phyloP scores from a whole-genome alignment of 2,888 invertebrate species.

The Cerceris ruficornis region DNA sequence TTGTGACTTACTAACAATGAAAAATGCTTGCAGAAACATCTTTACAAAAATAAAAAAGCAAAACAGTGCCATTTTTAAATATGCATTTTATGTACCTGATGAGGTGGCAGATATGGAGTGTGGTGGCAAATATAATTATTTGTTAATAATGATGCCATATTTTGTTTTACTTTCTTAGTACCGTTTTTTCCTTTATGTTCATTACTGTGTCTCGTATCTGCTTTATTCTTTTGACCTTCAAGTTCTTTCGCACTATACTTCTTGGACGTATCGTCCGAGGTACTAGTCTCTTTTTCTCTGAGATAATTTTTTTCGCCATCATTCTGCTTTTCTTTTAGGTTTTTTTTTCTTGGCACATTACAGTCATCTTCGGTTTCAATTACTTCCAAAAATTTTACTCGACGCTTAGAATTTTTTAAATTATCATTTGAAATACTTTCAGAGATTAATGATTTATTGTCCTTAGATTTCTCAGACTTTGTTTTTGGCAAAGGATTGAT shows the following conservation, averaged over 20 bases:
- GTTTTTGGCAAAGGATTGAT: constrained; percentile 54
- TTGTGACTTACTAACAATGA: too few relatives aligned
- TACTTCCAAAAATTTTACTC: constrained; percentile 42
- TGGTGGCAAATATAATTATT: constrained; percentile 56
- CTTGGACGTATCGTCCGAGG: constrained; percentile 44
- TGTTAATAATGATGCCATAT: constrained; percentile 39
- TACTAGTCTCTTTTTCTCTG: constrained; percentile 44
- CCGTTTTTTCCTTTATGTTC: constrained; percentile 65
- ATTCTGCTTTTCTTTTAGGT: constrained; percentile 46
- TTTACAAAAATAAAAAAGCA: constrained; percentile 35
- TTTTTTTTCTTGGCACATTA: constrained; percentile 47
- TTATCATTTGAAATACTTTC: constrained; percentile 51
- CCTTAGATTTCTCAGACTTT: constrained; percentile 65
- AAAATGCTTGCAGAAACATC: too few relatives aligned
- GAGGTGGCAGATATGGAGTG: constrained; percentile 56
- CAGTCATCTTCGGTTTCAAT: constrained; percentile 56
- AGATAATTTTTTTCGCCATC: constrained; percentile 32
- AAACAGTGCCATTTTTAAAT: constrained; percentile 28
- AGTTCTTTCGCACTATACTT: constrained; percentile 76
- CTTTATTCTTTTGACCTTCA: constrained; percentile 80
- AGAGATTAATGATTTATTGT: constrained; percentile 60
- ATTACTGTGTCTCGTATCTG: constrained; percentile 77
- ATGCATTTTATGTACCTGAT: constrained; percentile 69
- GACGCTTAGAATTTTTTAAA: constrained; percentile 56
- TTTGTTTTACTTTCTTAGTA: constrained; percentile 64